A percentile compares a stretch with the other conserved stretches of the same genome.
These are phyloP conservation scores for Hassar affinis DNA, from an alignment of 2,113 vertebrate genomes.

Conservation along the genomic window DNA sequence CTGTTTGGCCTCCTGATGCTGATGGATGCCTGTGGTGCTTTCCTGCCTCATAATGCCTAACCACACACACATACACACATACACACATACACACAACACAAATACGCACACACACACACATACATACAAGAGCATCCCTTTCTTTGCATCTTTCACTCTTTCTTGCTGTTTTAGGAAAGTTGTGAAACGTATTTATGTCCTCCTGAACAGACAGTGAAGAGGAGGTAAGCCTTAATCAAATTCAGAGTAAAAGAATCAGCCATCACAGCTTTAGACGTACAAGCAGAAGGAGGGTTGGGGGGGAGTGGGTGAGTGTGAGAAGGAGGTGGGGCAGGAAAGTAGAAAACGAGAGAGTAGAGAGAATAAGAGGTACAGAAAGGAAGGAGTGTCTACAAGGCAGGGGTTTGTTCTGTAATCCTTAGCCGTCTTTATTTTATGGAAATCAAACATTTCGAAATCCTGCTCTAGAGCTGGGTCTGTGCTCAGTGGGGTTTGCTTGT, in stretches of 20 bases:
- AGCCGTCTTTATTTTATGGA: constrained; percentile 15
- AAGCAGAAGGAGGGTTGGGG: constrained; percentile 14
- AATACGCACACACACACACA: not conserved
- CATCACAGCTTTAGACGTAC: constrained; percentile 7
- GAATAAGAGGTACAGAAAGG: constrained; percentile 36
- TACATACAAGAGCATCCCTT: not conserved
- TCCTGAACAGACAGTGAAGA: constrained; percentile 33
- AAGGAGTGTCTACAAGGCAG: constrained; percentile 30
- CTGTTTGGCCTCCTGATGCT: constrained; percentile 21
- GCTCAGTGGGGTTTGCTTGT: not conserved
- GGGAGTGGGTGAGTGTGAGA: not conserved
- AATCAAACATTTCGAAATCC: constrained; percentile 9
- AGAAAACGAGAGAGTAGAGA: constrained; percentile 10
- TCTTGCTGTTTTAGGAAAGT: constrained; percentile 25
- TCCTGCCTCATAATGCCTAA: constrained; percentile 32
- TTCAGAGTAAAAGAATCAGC: constrained; percentile 31
- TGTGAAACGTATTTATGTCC: constrained; percentile 32
- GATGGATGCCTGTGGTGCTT: constrained; percentile 34
- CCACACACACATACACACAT: not conserved
- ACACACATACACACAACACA: not conserved
- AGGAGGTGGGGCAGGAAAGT: not conserved
- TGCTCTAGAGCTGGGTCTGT: constrained; percentile 14
- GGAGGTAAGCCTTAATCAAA: constrained; percentile 30
- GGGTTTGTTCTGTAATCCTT: constrained; percentile 41
- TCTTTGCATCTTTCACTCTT: constrained; percentile 1